Evolutionary conservation across 2,113 vertebrate genomes (phyloP).

Genomic region (Myrmecophaga tridactyla): DNA sequence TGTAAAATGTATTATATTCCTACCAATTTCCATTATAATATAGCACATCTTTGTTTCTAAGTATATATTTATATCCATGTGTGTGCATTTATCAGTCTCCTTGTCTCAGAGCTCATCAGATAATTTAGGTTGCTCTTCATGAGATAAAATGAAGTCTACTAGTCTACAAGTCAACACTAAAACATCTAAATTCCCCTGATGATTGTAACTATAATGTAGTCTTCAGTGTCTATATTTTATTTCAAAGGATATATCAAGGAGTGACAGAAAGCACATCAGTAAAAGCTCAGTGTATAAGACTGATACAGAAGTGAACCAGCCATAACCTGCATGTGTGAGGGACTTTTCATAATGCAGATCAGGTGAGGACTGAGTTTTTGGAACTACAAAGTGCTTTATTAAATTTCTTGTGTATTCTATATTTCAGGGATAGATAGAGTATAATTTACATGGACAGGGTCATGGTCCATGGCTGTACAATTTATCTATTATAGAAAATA

Average conservation of each 20-base stretch:
- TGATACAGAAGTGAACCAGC: background rate
- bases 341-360: background rate
- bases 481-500: background rate
- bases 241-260: background rate
- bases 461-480: background rate
- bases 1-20: constrained; percentile 44
- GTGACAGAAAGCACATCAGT: background rate
- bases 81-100: background rate
- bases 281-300: background rate
- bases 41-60: background rate
- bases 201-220: fast-evolving
- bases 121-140: background rate
- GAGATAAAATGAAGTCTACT: no score
- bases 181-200: background rate
- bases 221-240: background rate
- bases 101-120: background rate
- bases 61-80: background rate
- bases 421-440: background rate
- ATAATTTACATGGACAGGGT: background rate
- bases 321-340: background rate
- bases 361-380: background rate
- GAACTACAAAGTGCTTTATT: background rate
- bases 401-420: background rate
- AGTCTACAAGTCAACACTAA: background rate
- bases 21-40: background rate